Percentiles rank a stretch among this genome's conserved stretches.
phyloP scores from a whole-genome alignment of 2,113 vertebrate genomes.

The Butorides virescens region DNA sequence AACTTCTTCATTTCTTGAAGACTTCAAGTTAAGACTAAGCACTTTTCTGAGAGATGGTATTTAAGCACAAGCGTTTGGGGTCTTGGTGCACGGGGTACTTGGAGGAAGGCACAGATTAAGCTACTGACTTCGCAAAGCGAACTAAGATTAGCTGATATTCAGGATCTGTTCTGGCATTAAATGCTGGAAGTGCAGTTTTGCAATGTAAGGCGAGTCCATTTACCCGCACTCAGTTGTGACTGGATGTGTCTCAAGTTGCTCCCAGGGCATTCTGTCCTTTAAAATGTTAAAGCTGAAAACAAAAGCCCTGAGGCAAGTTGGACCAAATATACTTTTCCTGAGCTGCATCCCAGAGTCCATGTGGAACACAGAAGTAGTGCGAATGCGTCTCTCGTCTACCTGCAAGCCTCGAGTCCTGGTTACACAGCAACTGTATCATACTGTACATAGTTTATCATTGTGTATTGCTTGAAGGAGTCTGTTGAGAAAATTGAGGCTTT shows the following conservation, averaged over 20 bases:
- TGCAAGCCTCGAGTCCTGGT: neutral
- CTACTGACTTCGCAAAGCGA: neutral
- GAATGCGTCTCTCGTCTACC: neutral
- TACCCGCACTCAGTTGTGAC: neutral
- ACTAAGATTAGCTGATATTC: neutral
- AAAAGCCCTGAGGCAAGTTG: neutral
- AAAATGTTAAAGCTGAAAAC: neutral
- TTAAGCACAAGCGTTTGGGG: neutral
- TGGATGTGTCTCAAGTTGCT: neutral
- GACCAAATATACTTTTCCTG: neutral
- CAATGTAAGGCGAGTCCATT: neutral
- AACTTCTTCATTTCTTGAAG: neutral
- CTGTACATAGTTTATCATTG: neutral
- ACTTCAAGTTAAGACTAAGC: neutral
- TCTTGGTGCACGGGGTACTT: too few relatives aligned
- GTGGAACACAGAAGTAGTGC: neutral
- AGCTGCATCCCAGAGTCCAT: neutral
- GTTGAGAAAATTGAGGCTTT: constrained; percentile 18
- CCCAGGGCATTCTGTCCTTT: neutral
- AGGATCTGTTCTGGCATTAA: neutral
- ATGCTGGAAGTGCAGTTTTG: neutral
- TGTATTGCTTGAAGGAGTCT: neutral
- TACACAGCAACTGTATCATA: neutral
- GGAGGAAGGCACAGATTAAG: neutral
- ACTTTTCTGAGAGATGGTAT: neutral